Evolutionary conservation across 2,888 invertebrate genomes (phyloP), one percentile per base, ranked within the genome.

Genomic region (Drosophila nigricruria): DNA sequence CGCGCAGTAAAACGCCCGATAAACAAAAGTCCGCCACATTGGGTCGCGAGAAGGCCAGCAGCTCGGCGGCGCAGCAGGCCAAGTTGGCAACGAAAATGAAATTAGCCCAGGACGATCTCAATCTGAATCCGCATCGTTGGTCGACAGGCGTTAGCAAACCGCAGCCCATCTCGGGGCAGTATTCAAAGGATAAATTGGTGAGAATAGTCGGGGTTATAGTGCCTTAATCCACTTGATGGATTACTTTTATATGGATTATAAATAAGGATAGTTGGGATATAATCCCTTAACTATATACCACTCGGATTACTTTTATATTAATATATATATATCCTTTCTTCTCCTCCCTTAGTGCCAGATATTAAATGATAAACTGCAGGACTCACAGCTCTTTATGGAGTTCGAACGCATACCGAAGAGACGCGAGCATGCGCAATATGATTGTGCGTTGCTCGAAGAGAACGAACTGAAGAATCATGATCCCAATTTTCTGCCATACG

Each of bases 351-450:
- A 95, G 95, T 95, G 95, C 90, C 95, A 95, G 92, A 92, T 95
- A 73, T 93, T 96, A 77, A 95, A 95, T 90, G 94, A 94, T 79
- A 95, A 95, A 92, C 94, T 97, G 91, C 94, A 95, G 0, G 96
- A 96, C 89, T 94, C 95, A 65, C 96, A 96, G 88, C 93, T 97
- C 2, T 95, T 96, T 83, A 95, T 96, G 92, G 97, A 98, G 90
- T 98, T 97, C 94, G 97, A 97, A 92, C 95, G 96, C 90, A 96
- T 98, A 87, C 96, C 96, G 70, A 96, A 96, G 82, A 94, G 95
- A 47, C 96, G 96, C 77, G 94, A 94, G 53, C 95, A 95, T 84
- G 95, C 95, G 5, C 95, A 95, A 77, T 95, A 96, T 90, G 94
- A 95, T 4, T 96, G 96, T 8, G 97, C 97, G 0, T 93, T 96